Evolutionary conservation across 2,888 invertebrate genomes (phyloP).

Genomic region (Drosophila lutescens): DNA sequence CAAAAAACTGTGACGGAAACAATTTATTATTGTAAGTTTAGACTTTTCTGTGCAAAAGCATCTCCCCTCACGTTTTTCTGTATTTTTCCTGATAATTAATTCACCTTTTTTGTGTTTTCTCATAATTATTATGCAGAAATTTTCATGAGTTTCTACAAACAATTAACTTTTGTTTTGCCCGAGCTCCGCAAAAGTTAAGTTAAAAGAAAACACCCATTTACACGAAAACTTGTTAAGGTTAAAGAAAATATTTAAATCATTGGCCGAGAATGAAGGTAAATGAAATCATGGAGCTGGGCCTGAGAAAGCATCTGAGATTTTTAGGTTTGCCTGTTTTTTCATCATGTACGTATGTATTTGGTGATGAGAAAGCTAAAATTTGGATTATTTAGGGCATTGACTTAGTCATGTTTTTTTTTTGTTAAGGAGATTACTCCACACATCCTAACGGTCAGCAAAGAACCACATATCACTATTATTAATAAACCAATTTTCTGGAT

Average conservation of each 20-base stretch:
- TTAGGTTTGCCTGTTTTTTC: background rate
- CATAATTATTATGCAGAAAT: conserved; percentile 74
- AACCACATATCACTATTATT: conserved; percentile 20
- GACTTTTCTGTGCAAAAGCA: conserved; percentile 11
- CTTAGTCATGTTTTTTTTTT: conserved; percentile 20
- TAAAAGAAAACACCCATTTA: conserved; percentile 26
- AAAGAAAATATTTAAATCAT: conserved; percentile 50
- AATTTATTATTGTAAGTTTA: conserved; percentile 31
- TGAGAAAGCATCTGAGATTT: conserved; percentile 17
- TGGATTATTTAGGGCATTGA: conserved; percentile 12
- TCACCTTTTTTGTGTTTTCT: conserved; percentile 62
- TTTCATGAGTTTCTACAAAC: conserved; percentile 49
- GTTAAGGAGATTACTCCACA: conserved; percentile 8
- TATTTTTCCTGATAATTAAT: conserved; percentile 66
- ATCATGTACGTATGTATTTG: conserved; percentile 7
- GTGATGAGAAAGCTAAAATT: conserved; percentile 24
- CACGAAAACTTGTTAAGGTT: conserved; percentile 14
- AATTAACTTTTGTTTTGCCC: conserved; percentile 61
- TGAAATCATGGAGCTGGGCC: conserved; percentile 19
- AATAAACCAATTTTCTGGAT: conserved; percentile 12
- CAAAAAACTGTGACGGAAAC: conserved; percentile 13
- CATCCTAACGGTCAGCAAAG: conserved; percentile 14
- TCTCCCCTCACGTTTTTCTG: conserved; percentile 26
- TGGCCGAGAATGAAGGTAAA: conserved; percentile 16
- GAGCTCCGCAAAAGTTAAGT: conserved; percentile 44